These are phyloP conservation scores for Coregonus ussuriensis DNA, from an alignment of 2,797 vertebrate species.

Conservation along the genomic window DNA sequence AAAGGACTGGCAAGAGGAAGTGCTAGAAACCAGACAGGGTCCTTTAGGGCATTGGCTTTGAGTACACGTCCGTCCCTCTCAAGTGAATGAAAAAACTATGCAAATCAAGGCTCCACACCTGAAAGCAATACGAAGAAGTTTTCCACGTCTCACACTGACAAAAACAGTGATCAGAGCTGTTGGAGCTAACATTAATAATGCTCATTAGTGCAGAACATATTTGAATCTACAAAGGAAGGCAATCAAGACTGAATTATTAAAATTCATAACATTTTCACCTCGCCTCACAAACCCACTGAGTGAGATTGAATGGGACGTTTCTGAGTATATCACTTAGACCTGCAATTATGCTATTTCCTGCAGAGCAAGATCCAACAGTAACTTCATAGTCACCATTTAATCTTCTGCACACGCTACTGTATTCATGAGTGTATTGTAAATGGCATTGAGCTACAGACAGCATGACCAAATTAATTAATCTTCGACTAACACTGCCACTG, in stretches of 20 bases:
- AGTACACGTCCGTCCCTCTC: constrained; percentile 59
- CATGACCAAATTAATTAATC: too few relatives aligned
- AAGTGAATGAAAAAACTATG: constrained; percentile 56
- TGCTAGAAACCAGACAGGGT: constrained; percentile 52
- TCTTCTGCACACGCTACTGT: neutral
- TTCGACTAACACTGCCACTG: neutral
- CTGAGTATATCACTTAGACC: neutral
- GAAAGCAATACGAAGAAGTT: constrained; percentile 46
- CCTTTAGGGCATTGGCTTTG: constrained; percentile 55
- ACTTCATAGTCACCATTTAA: neutral
- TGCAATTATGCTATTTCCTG: neutral
- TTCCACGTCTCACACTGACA: constrained; percentile 47
- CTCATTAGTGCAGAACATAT: constrained; percentile 66
- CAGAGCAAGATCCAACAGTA: neutral
- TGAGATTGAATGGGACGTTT: neutral
- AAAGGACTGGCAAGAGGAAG: constrained; percentile 34
- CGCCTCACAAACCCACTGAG: neutral
- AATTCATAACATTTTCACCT: constrained; percentile 28
- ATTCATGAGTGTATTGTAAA: too few relatives aligned
- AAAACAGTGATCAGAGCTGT: constrained; percentile 60
- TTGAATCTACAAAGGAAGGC: constrained; percentile 57
- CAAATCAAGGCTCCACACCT: constrained; percentile 65
- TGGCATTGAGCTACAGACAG: neutral
- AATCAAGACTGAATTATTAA: constrained; percentile 51
- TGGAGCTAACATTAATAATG: constrained; percentile 56